phyloP scores from a whole-genome alignment of 53 echinoderm and acorn worm genomes.

The Stichopus horrens region DNA sequence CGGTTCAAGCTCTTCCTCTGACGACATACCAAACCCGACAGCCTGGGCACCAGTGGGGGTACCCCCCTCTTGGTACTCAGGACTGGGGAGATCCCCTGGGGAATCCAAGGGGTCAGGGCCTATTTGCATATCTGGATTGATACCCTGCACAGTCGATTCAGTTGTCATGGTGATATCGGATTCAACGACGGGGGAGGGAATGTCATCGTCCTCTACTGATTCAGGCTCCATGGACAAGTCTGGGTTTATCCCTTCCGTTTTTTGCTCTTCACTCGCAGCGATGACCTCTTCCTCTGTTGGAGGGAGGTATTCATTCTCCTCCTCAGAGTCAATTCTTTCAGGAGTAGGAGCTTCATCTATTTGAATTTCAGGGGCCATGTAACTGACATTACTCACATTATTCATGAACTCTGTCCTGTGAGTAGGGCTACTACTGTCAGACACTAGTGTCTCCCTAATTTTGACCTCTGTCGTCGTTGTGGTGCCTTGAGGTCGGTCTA shows the following conservation, averaged over 20 bases:
- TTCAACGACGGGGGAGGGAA: constrained; percentile 56
- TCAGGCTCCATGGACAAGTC: constrained; percentile 64
- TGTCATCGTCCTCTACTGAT: constrained; percentile 46
- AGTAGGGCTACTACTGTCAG: constrained; percentile 8
- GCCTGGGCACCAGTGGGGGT: constrained; percentile 81
- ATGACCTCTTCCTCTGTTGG: constrained; percentile 62
- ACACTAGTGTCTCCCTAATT: constrained; percentile 39
- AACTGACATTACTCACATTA: constrained; percentile 20
- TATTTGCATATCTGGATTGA: constrained; percentile 81
- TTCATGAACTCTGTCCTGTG: constrained; percentile 15
- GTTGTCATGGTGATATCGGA: constrained; percentile 62
- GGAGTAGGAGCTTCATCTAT: constrained; percentile 81
- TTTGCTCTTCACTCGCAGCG: constrained; percentile 43
- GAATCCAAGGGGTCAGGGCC: constrained; percentile 81
- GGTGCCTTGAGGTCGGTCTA: constrained; percentile 45
- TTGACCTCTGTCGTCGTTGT: constrained; percentile 41
- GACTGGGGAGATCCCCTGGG: constrained; percentile 68
- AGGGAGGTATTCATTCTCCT: constrained; percentile 56
- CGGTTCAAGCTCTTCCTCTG: constrained; percentile 38
- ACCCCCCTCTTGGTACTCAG: constrained; percentile 69
- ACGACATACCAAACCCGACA: constrained; percentile 39
- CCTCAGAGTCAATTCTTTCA: constrained; percentile 79
- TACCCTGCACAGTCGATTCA: constrained; percentile 81
- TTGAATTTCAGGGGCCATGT: constrained; percentile 62
- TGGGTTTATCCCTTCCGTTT: constrained; percentile 78